Conservation (phyloP, 2,797 vertebrate species). For the Hemibagrus guttatus region DNA sequence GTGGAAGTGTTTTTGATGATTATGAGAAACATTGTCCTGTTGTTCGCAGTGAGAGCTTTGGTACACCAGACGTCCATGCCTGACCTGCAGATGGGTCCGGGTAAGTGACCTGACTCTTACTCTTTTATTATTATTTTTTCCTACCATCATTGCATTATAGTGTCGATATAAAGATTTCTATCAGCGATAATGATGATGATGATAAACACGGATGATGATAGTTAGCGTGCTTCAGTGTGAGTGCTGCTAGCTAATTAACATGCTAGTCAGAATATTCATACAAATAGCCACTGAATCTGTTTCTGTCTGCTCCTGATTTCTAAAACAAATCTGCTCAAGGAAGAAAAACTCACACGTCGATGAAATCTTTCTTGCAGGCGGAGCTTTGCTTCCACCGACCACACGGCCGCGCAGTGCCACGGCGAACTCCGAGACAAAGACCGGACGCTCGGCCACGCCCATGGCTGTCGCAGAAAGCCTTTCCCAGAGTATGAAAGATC, state of each 20-base stretch:
- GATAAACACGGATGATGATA: background rate
- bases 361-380: slow-evolving; percentile 39
- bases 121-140: background rate
- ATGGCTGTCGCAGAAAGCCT: background rate
- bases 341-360: background rate
- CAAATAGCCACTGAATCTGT: background rate
- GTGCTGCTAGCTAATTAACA: background rate
- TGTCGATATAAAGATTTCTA: background rate
- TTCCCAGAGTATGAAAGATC: background rate
- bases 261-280: background rate
- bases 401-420: background rate
- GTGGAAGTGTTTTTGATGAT: background rate
- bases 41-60: slow-evolving; percentile 10
- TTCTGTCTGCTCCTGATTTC: background rate
- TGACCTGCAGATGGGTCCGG: background rate
- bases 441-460: background rate
- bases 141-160: background rate
- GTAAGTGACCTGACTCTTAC: slow-evolving; percentile 15
- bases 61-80: background rate
- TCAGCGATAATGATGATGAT: background rate
- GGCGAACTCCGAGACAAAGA: background rate
- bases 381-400: slow-evolving; percentile 50
- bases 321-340: background rate
- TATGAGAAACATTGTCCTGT: background rate
- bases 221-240: background rate